phyloP scores from a whole-genome alignment of 2,888 invertebrate species.

The Cataglyphis cursor region DNA sequence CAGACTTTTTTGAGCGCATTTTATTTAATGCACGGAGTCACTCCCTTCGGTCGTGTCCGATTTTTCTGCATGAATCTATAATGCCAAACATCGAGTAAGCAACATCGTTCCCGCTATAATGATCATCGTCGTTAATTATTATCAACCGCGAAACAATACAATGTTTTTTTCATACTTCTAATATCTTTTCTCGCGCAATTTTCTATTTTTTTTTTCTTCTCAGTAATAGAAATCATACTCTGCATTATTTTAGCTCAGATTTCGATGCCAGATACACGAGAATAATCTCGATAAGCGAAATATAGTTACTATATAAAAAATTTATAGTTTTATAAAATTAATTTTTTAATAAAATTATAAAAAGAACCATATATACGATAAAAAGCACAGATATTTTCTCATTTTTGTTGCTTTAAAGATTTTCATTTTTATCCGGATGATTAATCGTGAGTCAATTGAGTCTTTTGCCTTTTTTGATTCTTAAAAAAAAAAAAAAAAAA shows the following conservation, averaged over 20 bases:
- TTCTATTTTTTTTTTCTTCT: neutral
- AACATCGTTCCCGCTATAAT: constrained; percentile 47
- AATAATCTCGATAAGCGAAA: neutral
- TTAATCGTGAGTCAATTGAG: neutral
- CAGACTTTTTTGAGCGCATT: constrained; percentile 25
- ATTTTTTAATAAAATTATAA: neutral
- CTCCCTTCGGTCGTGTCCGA: constrained; percentile 6
- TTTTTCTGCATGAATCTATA: neutral
- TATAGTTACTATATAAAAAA: neutral
- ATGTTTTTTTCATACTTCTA: constrained; percentile 8
- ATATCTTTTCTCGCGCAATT: constrained; percentile 18
- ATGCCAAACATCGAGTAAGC: constrained; percentile 54
- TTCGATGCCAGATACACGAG: constrained; percentile 17
- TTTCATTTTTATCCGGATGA: neutral
- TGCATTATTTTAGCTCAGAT: constrained; percentile 24
- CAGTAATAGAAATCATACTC: constrained; percentile 13
- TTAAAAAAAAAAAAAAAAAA: neutral
- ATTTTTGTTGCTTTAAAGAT: neutral
- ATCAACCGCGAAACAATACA: constrained; percentile 37
- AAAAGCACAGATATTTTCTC: neutral
- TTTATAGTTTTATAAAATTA: neutral
- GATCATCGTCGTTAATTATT: constrained; percentile 44
- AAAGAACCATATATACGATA: neutral
- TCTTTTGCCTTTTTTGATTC: neutral
- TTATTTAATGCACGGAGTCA: constrained; percentile 9